Percentiles rank a stretch among this genome's conserved stretches.
Conservation (phyloP, 1,140 invertebrate species). For the Branchinecta lynchi region DNA sequence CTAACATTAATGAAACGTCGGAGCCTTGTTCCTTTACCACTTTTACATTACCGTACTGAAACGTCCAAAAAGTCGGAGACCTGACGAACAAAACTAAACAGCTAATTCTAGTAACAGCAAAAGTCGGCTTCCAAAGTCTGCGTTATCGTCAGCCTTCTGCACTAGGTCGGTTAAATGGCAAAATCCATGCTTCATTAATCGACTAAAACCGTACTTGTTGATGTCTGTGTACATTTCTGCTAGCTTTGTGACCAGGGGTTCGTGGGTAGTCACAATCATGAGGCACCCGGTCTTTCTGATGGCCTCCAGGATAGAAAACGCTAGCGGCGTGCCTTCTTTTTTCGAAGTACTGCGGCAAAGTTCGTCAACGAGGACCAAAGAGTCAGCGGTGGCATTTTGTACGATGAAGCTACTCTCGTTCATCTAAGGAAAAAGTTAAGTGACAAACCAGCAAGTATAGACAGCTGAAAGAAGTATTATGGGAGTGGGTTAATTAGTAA, state of each 20-base stretch:
- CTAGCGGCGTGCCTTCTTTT: constrained; percentile 67
- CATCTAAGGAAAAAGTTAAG: constrained; percentile 41
- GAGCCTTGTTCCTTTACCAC: no score
- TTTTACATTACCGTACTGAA: no score
- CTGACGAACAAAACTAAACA: no score
- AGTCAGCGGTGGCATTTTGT: constrained; percentile 47
- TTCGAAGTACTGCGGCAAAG: constrained; percentile 59
- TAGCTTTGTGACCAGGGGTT: constrained; percentile 51
- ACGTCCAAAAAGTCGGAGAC: no score
- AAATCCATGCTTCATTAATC: no score
- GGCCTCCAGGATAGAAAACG: constrained; percentile 62
- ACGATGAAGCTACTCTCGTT: constrained; percentile 63
- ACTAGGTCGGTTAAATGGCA: no score
- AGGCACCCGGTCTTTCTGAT: constrained; percentile 51
- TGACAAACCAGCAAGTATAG: no score
- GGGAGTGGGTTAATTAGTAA: neutral
- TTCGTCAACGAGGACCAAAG: constrained; percentile 74
- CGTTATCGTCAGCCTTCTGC: no score
- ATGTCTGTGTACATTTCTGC: constrained; percentile 57
- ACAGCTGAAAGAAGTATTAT: no score
- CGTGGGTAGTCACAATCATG: constrained; percentile 69
- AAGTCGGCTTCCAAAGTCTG: no score
- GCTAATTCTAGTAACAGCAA: no score
- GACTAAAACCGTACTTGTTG: constrained; percentile 42
- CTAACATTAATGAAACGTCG: no score